A percentile compares a stretch with the other conserved stretches of the same genome.
Evolutionary conservation across 23 tunicate species (phyloP).

Genomic region (Clavelina lepadiformis): DNA sequence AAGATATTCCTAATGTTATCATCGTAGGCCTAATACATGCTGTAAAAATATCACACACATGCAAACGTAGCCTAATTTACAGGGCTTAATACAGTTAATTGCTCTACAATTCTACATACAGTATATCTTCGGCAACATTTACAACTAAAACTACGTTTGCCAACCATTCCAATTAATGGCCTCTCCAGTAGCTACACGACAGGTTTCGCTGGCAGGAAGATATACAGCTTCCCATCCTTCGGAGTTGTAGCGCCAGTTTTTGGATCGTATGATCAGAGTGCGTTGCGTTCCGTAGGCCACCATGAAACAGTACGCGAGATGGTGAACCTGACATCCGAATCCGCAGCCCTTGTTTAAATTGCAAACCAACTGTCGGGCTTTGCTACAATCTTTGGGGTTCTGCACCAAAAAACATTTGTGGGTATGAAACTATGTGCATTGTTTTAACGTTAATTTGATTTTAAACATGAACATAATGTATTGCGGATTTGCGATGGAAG

Average conservation of each 20-base stretch:
- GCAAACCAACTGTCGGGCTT: constrained; percentile 64
- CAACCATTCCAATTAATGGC: constrained; percentile 60
- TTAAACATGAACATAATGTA: background rate
- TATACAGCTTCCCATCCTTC: constrained; percentile 92
- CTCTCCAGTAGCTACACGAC: constrained; percentile 24
- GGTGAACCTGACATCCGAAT: constrained; percentile 92
- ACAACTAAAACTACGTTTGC: no score
- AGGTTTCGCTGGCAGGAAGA: constrained; percentile 60
- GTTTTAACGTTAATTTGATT: background rate
- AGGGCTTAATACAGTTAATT: no score
- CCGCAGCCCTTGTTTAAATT: constrained; percentile 84
- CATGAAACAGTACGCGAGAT: constrained; percentile 77
- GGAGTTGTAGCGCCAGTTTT: constrained; percentile 70
- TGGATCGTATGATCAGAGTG: constrained; percentile 67
- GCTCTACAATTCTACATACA: no score
- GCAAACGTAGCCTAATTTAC: no score
- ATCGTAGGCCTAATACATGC: no score
- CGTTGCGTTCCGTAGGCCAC: constrained; percentile 83
- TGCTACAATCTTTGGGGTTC: constrained; percentile 77
- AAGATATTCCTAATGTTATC: no score
- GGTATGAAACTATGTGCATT: background rate
- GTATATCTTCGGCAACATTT: no score
- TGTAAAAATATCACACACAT: no score
- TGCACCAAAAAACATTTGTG: constrained; percentile 4
- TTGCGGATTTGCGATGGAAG: background rate